phyloP scores from a whole-genome alignment of 2,113 vertebrate genomes.

The Zapus hudsonius region DNA sequence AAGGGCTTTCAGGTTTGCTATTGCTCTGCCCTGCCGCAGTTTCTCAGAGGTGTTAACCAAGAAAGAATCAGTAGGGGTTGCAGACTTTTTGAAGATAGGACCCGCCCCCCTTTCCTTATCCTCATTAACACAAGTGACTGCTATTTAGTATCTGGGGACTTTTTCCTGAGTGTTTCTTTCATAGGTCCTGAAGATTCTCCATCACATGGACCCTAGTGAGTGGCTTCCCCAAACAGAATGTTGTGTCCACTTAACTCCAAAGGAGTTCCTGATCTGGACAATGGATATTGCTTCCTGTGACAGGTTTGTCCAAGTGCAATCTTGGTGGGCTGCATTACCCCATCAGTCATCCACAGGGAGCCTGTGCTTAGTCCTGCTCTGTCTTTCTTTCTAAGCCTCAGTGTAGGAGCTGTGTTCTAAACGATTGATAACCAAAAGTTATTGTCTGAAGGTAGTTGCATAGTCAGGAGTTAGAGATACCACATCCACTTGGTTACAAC shows the following conservation, averaged over 20 bases:
- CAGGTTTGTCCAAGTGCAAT: conserved; percentile 86
- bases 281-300: conserved; percentile 85
- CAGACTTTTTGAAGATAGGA: conserved; percentile 19
- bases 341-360: not conserved
- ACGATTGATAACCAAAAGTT: conserved; percentile 2
- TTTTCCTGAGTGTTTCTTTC: not conserved
- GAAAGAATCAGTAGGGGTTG: not conserved
- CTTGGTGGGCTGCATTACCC: rapidly evolving
- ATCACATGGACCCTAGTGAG: conserved; percentile 82
- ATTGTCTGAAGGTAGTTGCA: not conserved
- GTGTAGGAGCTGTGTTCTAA: not conserved
- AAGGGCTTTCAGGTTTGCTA: not conserved
- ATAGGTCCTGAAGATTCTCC: conserved; percentile 91
- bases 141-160: not conserved
- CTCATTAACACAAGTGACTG: not conserved
- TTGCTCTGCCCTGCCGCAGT: not conserved
- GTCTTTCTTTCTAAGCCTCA: not conserved
- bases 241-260: conserved; percentile 81
- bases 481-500: not conserved
- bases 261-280: conserved; percentile 88
- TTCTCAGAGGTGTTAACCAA: not conserved
- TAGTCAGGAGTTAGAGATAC: not conserved
- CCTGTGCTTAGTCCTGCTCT: not conserved
- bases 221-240: conserved; percentile 86
- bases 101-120: not conserved